Evolutionary conservation across 2,888 invertebrate species (phyloP).

Genomic region (Gymnocheta viridis): DNA sequence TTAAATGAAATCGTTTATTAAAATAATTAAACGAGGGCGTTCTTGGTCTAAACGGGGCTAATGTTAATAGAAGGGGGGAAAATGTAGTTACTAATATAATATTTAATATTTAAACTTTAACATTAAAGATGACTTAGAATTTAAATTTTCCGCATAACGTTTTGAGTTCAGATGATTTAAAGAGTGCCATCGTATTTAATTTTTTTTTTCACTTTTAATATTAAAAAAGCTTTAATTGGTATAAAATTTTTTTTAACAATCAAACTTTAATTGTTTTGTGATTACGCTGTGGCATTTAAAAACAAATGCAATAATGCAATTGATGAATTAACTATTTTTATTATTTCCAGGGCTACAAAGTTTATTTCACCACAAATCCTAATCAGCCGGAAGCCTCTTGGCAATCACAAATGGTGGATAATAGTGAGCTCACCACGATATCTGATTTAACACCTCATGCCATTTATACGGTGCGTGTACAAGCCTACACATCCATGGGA

Average conservation of each 20-base stretch:
- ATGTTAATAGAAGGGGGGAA: too few relatives aligned
- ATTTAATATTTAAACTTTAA: too few relatives aligned
- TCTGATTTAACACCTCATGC: conserved; percentile 95
- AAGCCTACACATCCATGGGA: conserved; percentile 96
- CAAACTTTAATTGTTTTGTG: background rate
- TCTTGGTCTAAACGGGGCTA: too few relatives aligned
- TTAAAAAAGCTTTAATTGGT: too few relatives aligned
- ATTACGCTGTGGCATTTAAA: background rate
- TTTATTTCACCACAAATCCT: conserved; percentile 96
- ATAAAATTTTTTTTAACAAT: background rate
- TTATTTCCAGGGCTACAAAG: conserved; percentile 93
- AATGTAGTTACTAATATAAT: too few relatives aligned
- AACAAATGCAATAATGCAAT: background rate
- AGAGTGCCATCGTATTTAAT: background rate
- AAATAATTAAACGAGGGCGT: background rate
- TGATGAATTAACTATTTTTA: background rate
- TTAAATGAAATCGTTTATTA: background rate
- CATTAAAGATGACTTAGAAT: too few relatives aligned
- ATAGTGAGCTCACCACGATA: conserved; percentile 95
- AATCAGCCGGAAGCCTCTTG: conserved; percentile 93
- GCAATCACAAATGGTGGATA: conserved; percentile 96
- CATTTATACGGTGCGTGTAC: conserved; percentile 96
- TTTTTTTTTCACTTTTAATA: background rate
- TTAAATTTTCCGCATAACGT: too few relatives aligned
- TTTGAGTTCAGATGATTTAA: background rate